These are phyloP conservation scores for Cylloceria caligata DNA, from an alignment of 2,888 invertebrate species.

Conservation along the genomic window DNA sequence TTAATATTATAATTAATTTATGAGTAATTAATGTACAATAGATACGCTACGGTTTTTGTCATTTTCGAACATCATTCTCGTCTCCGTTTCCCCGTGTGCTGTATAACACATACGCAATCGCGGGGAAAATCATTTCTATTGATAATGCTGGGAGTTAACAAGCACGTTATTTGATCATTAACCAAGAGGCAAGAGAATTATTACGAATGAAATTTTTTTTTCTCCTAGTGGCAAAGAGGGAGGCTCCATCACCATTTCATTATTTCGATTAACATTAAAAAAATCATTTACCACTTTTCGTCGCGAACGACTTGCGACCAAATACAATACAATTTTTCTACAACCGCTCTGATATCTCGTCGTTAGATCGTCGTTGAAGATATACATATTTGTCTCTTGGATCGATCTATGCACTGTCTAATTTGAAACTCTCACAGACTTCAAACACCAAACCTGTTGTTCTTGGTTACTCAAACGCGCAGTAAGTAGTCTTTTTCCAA, in stretches of 20 bases:
- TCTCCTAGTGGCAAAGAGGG: conserved; percentile 64
- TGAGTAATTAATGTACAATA: conserved; percentile 85
- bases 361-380: conserved; percentile 47
- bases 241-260: conserved; percentile 52
- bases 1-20: conserved; percentile 83
- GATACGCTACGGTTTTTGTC: conserved; percentile 81
- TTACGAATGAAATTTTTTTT: conserved; percentile 71
- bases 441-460: background rate
- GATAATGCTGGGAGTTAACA: conserved; percentile 75
- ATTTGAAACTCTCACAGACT: conserved; percentile 2
- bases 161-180: conserved; percentile 77
- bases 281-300: conserved; percentile 27
- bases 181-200: conserved; percentile 76
- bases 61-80: conserved; percentile 70
- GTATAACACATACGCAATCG: conserved; percentile 47
- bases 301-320: conserved; percentile 18
- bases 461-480: conserved; percentile 28
- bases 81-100: conserved; percentile 59
- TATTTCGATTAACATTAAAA: conserved; percentile 5
- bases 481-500: conserved; percentile 3
- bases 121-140: conserved; percentile 68
- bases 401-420: conserved; percentile 1
- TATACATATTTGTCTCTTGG: conserved; percentile 5
- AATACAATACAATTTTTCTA: conserved; percentile 24
- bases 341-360: conserved; percentile 27